phyloP scores from a whole-genome alignment of 2,797 vertebrate species.

The Phalanger gymnotis region DNA sequence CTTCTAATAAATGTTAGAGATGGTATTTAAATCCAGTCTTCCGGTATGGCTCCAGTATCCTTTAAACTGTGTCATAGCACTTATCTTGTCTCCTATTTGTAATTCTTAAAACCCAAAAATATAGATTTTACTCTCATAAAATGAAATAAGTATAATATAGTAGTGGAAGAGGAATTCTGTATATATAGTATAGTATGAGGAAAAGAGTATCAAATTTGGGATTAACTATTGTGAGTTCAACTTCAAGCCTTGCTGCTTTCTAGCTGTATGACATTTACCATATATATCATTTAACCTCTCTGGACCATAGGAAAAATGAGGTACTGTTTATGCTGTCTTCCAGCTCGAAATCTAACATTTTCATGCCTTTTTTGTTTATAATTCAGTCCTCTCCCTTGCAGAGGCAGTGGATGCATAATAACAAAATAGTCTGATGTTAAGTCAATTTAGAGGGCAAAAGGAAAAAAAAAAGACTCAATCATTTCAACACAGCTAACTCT shows the following conservation, averaged over 20 bases:
- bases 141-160: background rate
- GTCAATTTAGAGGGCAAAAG: background rate
- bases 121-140: background rate
- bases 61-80: background rate
- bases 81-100: background rate
- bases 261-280: background rate
- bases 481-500: background rate
- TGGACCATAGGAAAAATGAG: background rate
- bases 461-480: background rate
- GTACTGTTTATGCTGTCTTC: background rate
- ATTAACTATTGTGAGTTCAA: conserved; percentile 1
- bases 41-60: background rate
- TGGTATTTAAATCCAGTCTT: background rate
- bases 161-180: background rate
- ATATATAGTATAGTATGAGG: background rate
- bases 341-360: background rate
- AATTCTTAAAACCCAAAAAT: background rate
- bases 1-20: background rate
- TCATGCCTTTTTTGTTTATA: background rate
- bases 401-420: background rate
- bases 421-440: background rate
- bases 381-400: background rate
- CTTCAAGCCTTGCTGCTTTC: background rate
- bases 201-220: background rate
- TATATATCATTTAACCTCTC: background rate